Evolutionary conservation across 2,113 vertebrate species (phyloP).

Genomic region (Perccottus glenii): DNA sequence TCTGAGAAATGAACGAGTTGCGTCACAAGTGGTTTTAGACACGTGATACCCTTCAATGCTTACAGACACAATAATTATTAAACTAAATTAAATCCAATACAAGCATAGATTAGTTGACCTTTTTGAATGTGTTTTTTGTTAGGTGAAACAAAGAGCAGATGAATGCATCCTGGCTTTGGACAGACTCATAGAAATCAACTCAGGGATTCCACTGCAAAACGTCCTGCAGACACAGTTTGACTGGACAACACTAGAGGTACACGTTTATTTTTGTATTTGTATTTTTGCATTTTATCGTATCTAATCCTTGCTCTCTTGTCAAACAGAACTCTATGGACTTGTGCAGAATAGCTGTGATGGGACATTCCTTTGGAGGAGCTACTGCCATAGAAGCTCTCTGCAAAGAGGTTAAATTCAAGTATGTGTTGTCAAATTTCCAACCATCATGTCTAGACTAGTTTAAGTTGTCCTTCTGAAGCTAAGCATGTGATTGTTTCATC

Average conservation of each 20-base stretch:
- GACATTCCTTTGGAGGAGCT: constrained; percentile 95
- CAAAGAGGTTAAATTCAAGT: constrained; percentile 92
- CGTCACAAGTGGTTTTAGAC: too few species aligned
- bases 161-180: constrained; percentile 89
- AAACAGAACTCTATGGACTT: constrained; percentile 87
- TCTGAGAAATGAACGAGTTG: too few species aligned
- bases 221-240: constrained; percentile 82
- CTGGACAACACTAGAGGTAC: constrained; percentile 84
- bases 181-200: constrained; percentile 83
- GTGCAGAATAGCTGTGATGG: constrained; percentile 85
- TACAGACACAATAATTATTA: too few species aligned
- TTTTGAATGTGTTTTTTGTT: neutral
- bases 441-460: neutral
- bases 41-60: too few species aligned
- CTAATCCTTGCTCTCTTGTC: neutral
- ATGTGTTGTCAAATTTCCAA: constrained; percentile 49
- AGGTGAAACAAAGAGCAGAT: constrained; percentile 88
- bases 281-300: neutral
- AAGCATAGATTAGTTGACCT: neutral
- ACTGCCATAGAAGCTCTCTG: constrained; percentile 89
- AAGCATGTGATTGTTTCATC: neutral
- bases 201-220: constrained; percentile 81
- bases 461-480: too few species aligned
- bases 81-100: too few species aligned
- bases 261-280: too few species aligned